These are phyloP conservation scores for Trididemnum nubilum DNA, from an alignment of 23 tunicate species.

Conservation along the genomic window DNA sequence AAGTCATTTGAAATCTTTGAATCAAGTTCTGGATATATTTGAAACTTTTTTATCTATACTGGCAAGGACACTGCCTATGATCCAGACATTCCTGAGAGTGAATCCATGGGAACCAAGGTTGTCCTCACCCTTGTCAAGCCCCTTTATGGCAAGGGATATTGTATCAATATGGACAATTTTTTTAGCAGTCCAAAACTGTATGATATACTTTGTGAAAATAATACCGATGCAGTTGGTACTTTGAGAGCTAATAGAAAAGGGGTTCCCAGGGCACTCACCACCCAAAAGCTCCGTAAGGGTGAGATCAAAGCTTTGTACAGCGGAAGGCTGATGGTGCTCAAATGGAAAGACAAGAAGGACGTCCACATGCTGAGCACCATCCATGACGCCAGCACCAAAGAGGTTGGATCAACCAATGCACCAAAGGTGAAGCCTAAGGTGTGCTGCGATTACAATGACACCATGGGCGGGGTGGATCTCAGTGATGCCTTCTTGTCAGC, in stretches of 20 bases:
- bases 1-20: slow-evolving; percentile 11
- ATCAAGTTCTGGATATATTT: neutral
- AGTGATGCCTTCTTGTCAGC: neutral
- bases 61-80: slow-evolving; percentile 6
- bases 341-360: slow-evolving; percentile 10
- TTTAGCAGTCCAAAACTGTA: slow-evolving; percentile 15
- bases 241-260: slow-evolving; percentile 4
- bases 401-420: too few relatives aligned
- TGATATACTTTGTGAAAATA: slow-evolving; percentile 1
- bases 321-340: neutral
- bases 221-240: slow-evolving; percentile 10
- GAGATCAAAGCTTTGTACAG: neutral
- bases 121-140: slow-evolving; percentile 6
- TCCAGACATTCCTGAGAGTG: neutral
- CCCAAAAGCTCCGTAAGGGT: neutral
- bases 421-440: too few relatives aligned
- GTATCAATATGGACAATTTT: slow-evolving; percentile 14
- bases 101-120: neutral
- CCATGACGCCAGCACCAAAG: neutral
- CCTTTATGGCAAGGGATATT: slow-evolving; percentile 5
- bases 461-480: slow-evolving; percentile 8
- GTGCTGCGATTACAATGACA: slow-evolving; percentile 13
- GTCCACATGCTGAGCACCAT: slow-evolving; percentile 1
- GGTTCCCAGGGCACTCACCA: neutral
- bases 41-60: slow-evolving; percentile 2